These are phyloP conservation scores for Iselma pallidipennis DNA, from an alignment of 2,888 invertebrate species.

Conservation along the genomic window DNA sequence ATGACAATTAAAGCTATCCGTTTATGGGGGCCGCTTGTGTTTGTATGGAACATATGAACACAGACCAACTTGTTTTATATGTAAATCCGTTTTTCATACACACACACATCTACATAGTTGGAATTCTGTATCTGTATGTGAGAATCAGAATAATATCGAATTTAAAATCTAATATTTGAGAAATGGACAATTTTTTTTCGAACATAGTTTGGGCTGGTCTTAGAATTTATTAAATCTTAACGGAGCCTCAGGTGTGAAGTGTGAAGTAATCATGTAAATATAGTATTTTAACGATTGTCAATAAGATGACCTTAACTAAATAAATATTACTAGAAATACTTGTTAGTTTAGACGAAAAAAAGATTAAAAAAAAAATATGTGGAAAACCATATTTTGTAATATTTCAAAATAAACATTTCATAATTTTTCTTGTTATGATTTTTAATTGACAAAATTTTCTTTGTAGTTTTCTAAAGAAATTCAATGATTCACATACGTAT, in stretches of 20 bases:
- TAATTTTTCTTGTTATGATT: neutral
- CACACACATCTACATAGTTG: too few species aligned
- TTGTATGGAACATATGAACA: too few species aligned
- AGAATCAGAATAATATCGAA: too few species aligned
- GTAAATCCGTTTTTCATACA: too few species aligned
- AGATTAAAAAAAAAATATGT: neutral
- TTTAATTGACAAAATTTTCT: neutral
- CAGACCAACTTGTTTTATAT: too few species aligned
- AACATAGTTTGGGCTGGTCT: too few species aligned
- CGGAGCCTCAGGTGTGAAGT: neutral
- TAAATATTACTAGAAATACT: neutral
- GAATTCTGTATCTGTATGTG: too few species aligned
- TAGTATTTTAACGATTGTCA: neutral
- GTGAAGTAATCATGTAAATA: slow-evolving; percentile 1
- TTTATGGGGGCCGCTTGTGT: too few species aligned
- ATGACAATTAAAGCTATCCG: too few species aligned
- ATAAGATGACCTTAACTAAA: neutral
- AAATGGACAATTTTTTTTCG: too few species aligned
- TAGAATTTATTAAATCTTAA: neutral
- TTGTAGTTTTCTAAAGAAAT: neutral
- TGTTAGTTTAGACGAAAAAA: too few species aligned
- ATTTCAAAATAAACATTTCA: neutral
- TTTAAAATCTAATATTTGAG: too few species aligned
- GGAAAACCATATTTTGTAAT: neutral
- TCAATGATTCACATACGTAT: neutral